phyloP scores from a whole-genome alignment of 2,113 vertebrate genomes.

The Lepisosteus osseus region DNA sequence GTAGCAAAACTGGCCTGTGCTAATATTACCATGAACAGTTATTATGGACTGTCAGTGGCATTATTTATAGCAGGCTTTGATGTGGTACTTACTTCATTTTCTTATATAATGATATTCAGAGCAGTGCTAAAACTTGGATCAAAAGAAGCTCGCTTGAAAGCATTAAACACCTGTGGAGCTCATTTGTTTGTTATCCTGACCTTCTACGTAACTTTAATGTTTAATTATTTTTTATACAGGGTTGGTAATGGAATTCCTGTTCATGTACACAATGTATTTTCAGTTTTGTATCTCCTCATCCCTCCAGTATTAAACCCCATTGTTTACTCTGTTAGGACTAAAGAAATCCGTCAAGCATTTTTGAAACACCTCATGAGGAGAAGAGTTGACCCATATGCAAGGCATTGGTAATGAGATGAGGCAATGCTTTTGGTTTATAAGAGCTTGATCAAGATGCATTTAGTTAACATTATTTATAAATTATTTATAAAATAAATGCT shows the following conservation, averaged over 20 bases:
- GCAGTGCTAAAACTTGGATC: conserved; percentile 36
- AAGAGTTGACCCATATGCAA: neutral
- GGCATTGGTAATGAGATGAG: neutral
- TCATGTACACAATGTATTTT: neutral
- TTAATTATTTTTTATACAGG: conserved; percentile 25
- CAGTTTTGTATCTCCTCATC: conserved; percentile 3
- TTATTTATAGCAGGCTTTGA: conserved; percentile 40
- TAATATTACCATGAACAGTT: conserved; percentile 33
- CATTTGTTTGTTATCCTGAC: conserved; percentile 8
- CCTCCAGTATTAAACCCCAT: conserved; percentile 6
- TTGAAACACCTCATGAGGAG: neutral
- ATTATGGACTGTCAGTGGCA: conserved; percentile 39
- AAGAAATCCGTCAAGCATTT: neutral
- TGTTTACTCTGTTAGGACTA: neutral
- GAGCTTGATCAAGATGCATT: conserved; percentile 1
- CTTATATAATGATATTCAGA: conserved; percentile 32
- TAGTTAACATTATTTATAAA: neutral
- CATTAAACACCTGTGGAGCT: conserved; percentile 1
- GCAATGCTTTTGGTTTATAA: neutral
- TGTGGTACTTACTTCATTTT: conserved; percentile 37
- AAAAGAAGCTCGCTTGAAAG: neutral
- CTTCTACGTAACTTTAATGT: conserved; percentile 19
- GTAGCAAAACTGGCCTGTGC: conserved; percentile 37
- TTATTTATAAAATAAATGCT: conserved; percentile 1
- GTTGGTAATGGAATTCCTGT: conserved; percentile 34